Evolutionary conservation across 1,140 invertebrate genomes (phyloP), one percentile per base, ranked within the genome.

Genomic region (Leptinotarsa undecemlineata): DNA sequence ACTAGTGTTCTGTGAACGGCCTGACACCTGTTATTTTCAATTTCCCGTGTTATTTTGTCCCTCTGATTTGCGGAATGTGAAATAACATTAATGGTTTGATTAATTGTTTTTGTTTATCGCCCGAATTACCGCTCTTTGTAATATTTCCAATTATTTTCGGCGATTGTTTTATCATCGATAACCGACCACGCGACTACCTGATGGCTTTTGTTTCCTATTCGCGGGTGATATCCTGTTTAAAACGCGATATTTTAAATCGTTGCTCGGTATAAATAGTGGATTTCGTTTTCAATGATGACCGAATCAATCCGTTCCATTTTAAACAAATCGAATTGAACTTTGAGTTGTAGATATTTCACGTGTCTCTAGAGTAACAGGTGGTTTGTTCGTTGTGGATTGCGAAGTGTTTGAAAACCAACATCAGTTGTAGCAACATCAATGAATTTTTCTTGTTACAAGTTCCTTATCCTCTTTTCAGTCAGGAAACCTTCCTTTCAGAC

Each of bases 21-120:
- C 79, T 79, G 80, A 81, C 80, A 81, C 80, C 80, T 81, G 80
- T 81, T 80, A 80, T 80, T 80, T 81, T 81, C 80, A 80, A 81
- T 81, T 80, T 81, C 78, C 77, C 73, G 21, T 76, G 77, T 80
- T 79, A 79, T 79, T 79, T 79, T 74, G 71, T 71, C 69, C 71
- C 71, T 74, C 75, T 69, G 75, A 79, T 79, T 42, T 78, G 76
- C 75, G 75, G 76, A 77, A 74, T 76, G 77, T 72, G 67, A 74
- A 78, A 80, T 78, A 78, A 81, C 79, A 77, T 75, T 75, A 80
- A 77, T 78, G 74, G 77, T 80, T 81, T 80, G 80, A 81, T 81
- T 79, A 81, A 81, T 81, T 80, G 80, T 77, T 80, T 80, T 80
- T 81, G 80, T 81, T 81, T 80, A 81, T 79, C 76, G 69, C 70